A percentile compares a stretch with the other conserved stretches of the same genome.
phyloP scores from a whole-genome alignment of 2,113 vertebrate species.

The Indicator maculatus region DNA sequence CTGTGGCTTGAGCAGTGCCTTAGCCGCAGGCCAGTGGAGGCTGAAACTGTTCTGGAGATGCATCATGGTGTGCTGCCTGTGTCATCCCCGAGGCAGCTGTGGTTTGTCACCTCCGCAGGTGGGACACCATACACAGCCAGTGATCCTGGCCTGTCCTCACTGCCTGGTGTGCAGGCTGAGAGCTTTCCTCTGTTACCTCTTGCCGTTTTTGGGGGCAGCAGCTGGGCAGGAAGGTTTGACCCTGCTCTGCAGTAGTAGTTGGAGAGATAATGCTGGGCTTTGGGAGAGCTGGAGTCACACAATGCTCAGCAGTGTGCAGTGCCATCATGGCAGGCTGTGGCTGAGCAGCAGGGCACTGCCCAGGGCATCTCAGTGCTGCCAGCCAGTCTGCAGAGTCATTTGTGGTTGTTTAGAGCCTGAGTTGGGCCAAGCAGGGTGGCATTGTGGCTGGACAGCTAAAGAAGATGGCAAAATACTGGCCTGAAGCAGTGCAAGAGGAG shows the following conservation, averaged over 20 bases:
- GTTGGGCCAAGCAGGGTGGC: background rate
- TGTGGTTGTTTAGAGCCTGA: background rate
- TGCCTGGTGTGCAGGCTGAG: background rate
- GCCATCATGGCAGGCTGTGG: fast-evolving
- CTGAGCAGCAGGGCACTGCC: background rate
- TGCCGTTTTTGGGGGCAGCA: background rate
- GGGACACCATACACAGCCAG: background rate
- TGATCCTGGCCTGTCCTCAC: background rate
- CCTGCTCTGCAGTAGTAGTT: background rate
- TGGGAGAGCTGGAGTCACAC: background rate
- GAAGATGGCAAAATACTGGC: slow-evolving; percentile 32
- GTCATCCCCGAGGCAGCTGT: background rate
- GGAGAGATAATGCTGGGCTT: background rate
- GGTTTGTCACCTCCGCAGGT: slow-evolving; percentile 51
- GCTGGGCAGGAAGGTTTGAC: background rate
- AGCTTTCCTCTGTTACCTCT: slow-evolving; percentile 6
- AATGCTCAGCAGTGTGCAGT: background rate
- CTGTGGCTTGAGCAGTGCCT: background rate
- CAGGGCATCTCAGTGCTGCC: background rate
- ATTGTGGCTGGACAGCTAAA: slow-evolving; percentile 44
- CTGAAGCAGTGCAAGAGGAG: background rate
- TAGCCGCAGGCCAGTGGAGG: background rate
- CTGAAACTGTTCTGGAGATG: background rate
- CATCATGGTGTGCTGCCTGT: fast-evolving
- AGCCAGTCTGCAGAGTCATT: background rate